Percentiles rank a stretch among this genome's conserved stretches.
Conservation (phyloP, 2,888 invertebrate species). For the Xestia rhomboidea region DNA sequence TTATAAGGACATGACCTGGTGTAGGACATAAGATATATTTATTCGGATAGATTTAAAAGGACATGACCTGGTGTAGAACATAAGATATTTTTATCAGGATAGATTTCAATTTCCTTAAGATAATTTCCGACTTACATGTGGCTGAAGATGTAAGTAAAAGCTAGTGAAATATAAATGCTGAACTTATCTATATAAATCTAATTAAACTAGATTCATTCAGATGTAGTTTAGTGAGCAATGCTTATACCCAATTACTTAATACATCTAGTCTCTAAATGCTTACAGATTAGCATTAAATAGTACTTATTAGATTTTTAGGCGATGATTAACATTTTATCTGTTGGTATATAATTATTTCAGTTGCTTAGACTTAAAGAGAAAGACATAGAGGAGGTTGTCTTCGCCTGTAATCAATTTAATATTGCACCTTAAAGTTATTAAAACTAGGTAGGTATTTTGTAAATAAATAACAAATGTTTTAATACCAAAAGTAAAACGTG, state of each 20-base stretch:
- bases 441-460: neutral
- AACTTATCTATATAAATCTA: slow-evolving; percentile 5
- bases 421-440: neutral
- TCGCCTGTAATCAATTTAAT: neutral
- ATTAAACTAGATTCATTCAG: neutral
- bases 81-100: neutral
- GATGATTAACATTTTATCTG: neutral
- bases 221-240: neutral
- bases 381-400: neutral
- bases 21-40: too few relatives aligned
- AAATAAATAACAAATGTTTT: neutral
- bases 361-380: neutral
- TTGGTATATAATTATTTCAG: neutral
- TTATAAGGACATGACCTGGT: too few relatives aligned
- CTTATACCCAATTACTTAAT: neutral
- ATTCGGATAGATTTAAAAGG: too few relatives aligned
- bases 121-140: neutral
- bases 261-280: neutral
- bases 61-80: neutral
- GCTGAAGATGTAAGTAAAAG: neutral
- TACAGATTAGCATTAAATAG: neutral
- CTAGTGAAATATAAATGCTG: neutral
- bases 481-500: neutral
- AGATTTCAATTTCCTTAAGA: neutral
- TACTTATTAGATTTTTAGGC: neutral